Conservation (phyloP, 2,113 vertebrate species). For the Syngnathus scovelli region DNA sequence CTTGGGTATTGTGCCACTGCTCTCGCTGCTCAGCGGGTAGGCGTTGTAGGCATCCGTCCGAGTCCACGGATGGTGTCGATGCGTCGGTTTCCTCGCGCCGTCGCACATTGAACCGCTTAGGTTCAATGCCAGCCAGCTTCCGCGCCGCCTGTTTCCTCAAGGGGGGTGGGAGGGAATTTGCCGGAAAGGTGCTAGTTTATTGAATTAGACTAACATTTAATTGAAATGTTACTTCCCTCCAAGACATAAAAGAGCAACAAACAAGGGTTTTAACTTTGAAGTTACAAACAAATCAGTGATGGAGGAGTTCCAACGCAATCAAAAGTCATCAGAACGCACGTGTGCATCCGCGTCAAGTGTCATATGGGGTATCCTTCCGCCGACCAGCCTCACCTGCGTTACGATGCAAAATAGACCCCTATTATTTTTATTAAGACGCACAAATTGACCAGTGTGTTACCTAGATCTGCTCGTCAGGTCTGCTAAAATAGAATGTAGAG, state of each 20-base stretch:
- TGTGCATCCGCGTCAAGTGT: constrained; percentile 23
- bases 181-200: not conserved
- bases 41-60: constrained; percentile 39
- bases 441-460: no score
- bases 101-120: constrained; percentile 65
- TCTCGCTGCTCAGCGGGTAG: constrained; percentile 33
- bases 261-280: not conserved
- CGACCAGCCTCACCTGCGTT: constrained; percentile 8
- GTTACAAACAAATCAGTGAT: not conserved
- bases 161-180: not conserved
- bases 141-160: constrained; percentile 41
- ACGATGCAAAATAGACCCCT: not conserved
- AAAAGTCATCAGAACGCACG: constrained; percentile 20
- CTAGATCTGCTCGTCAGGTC: no score
- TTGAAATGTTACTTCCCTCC: not conserved
- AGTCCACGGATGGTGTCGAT: constrained; percentile 40
- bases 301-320: constrained; percentile 12
- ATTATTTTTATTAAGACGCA: not conserved
- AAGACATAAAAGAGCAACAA: not conserved
- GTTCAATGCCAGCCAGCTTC: constrained; percentile 59
- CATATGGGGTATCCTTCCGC: not conserved
- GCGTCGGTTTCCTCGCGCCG: constrained; percentile 43
- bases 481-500: no score
- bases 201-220: not conserved
- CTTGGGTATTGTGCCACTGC: constrained; percentile 38